These are phyloP conservation scores for Philhelius pedissequus DNA, from an alignment of 2,888 invertebrate genomes.

Conservation along the genomic window DNA sequence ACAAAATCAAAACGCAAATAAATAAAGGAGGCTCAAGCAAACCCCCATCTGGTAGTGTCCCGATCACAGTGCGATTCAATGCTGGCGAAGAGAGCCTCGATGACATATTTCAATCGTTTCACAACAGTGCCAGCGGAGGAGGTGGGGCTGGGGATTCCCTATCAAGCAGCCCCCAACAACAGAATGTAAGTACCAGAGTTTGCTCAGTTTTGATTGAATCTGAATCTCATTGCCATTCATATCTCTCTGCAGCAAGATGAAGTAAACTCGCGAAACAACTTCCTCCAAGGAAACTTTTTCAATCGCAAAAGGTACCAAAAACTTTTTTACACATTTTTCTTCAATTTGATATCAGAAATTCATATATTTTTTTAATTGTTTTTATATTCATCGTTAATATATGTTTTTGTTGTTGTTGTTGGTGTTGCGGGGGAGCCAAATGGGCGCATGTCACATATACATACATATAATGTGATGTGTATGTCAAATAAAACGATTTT, in stretches of 20 bases:
- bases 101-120: constrained; percentile 77
- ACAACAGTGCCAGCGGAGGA: constrained; percentile 70
- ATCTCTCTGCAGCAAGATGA: constrained; percentile 74
- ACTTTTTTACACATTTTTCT: neutral
- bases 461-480: too few relatives aligned
- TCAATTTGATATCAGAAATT: constrained; percentile 29
- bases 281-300: constrained; percentile 76
- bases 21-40: constrained; percentile 71
- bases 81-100: constrained; percentile 78
- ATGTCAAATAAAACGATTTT: constrained; percentile 26
- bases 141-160: constrained; percentile 73
- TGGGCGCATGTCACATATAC: constrained; percentile 65
- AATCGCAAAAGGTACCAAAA: too few relatives aligned
- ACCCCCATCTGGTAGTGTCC: constrained; percentile 73
- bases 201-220: constrained; percentile 32
- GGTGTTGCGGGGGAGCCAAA: constrained; percentile 46
- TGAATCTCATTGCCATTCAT: constrained; percentile 18
- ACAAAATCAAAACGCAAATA: neutral
- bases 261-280: constrained; percentile 77
- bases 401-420: constrained; percentile 43
- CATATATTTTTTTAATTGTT: constrained; percentile 13
- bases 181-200: constrained; percentile 67
- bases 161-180: constrained; percentile 76
- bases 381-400: constrained; percentile 3
- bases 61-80: constrained; percentile 78